phyloP scores from a whole-genome alignment of 2,888 invertebrate species.

The Synanthedon myopaeformis region DNA sequence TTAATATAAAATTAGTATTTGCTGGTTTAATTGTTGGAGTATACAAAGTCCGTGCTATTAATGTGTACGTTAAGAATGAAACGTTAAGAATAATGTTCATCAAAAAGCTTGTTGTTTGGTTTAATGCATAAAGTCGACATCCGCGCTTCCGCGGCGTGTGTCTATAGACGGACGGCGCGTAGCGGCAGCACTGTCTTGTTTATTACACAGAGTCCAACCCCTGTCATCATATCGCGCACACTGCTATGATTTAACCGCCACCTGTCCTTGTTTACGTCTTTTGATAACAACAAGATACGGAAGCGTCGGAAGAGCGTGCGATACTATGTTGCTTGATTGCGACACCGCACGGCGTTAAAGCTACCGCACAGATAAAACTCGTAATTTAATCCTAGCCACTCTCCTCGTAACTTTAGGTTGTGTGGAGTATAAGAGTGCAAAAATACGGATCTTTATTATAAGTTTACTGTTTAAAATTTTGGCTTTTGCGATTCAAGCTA shows the following conservation, averaged over 20 bases:
- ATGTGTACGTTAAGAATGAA: no score
- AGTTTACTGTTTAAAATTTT: no score
- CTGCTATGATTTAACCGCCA: conserved; percentile 46
- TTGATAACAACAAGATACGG: neutral
- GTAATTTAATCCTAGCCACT: neutral
- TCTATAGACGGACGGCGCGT: conserved; percentile 1
- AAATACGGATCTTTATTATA: no score
- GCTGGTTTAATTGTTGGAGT: no score
- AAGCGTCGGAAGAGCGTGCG: neutral
- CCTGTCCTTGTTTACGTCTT: conserved; percentile 48
- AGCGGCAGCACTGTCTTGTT: neutral
- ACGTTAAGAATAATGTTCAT: neutral
- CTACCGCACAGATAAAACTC: neutral
- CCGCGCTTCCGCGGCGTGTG: neutral
- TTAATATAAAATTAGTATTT: no score
- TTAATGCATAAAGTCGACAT: no score
- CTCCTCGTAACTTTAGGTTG: neutral
- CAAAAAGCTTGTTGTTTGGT: neutral
- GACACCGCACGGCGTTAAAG: neutral
- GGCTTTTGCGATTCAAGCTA: no score
- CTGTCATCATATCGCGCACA: conserved; percentile 38
- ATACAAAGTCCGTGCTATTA: no score
- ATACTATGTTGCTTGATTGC: neutral
- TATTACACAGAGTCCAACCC: conserved; percentile 4
- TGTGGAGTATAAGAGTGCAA: neutral